Percentiles rank a stretch among this genome's conserved stretches.
phyloP scores from a whole-genome alignment of 1,140 invertebrate species.

The Scaptomyza pallida region DNA sequence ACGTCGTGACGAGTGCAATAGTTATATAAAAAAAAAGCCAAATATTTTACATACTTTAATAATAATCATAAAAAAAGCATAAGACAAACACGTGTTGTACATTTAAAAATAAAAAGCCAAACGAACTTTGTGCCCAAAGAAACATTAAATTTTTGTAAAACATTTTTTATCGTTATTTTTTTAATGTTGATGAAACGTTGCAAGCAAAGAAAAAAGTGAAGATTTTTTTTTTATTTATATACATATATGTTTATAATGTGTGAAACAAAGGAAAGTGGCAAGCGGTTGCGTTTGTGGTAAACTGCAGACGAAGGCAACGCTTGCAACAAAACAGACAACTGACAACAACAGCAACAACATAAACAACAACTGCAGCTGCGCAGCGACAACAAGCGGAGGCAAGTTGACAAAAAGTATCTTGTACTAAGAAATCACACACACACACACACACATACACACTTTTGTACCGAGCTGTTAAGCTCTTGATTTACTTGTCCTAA shows the following conservation, averaged over 20 bases:
- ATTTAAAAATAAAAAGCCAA: not conserved
- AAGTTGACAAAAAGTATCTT: slow-evolving; percentile 51
- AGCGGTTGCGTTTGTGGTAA: slow-evolving; percentile 61
- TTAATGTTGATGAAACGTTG: slow-evolving; percentile 24
- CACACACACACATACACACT: slow-evolving; percentile 10
- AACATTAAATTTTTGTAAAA: slow-evolving; percentile 19
- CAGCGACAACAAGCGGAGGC: slow-evolving; percentile 53
- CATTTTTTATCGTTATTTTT: slow-evolving; percentile 16
- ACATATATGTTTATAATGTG: slow-evolving; percentile 46
- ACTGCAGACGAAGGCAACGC: slow-evolving; percentile 39
- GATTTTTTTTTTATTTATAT: slow-evolving; percentile 4
- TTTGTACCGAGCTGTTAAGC: not conserved
- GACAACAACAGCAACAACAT: slow-evolving; percentile 24
- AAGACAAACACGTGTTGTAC: slow-evolving; percentile 7
- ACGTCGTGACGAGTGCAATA: slow-evolving; percentile 22
- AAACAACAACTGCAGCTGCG: slow-evolving; percentile 29
- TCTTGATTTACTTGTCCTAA: slow-evolving; percentile 54
- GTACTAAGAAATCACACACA: slow-evolving; percentile 20
- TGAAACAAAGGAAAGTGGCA: slow-evolving; percentile 77
- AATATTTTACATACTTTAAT: slow-evolving; percentile 1
- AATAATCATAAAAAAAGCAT: not conserved
- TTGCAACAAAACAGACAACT: slow-evolving; percentile 23
- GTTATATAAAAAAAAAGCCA: slow-evolving; percentile 41
- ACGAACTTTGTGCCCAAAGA: slow-evolving; percentile 1
- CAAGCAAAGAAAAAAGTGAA: slow-evolving; percentile 39